Conservation (phyloP, 2,888 invertebrate species). For the Caenorhabditis japonica region DNA sequence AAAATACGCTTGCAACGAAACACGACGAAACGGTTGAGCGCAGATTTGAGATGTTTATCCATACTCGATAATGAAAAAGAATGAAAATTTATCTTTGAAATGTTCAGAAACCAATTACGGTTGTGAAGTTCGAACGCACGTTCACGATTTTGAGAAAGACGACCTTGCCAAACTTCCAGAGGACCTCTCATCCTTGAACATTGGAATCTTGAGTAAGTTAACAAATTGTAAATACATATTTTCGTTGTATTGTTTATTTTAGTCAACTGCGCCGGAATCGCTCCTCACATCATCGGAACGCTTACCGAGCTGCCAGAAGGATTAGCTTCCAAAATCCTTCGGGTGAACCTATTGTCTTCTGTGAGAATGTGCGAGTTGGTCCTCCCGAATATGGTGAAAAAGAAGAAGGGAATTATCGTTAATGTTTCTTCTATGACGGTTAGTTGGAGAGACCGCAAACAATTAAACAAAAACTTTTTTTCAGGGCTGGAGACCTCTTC, state of each 20-base stretch:
- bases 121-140: slow-evolving; percentile 56
- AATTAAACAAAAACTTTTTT: slow-evolving; percentile 12
- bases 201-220: slow-evolving; percentile 73
- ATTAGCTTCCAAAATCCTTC: slow-evolving; percentile 71
- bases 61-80: too few relatives aligned
- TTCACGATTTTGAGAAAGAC: slow-evolving; percentile 74
- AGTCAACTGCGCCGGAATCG: slow-evolving; percentile 77
- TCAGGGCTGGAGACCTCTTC: slow-evolving; percentile 76
- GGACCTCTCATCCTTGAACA: slow-evolving; percentile 65
- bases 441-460: slow-evolving; percentile 4
- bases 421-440: slow-evolving; percentile 76
- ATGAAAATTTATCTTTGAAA: too few relatives aligned
- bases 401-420: slow-evolving; percentile 74
- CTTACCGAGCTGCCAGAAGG: slow-evolving; percentile 70
- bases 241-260: too few relatives aligned
- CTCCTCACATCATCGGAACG: slow-evolving; percentile 69
- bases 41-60: too few relatives aligned
- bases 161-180: slow-evolving; percentile 63
- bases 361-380: slow-evolving; percentile 70
- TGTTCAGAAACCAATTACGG: slow-evolving; percentile 56
- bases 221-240: too few relatives aligned
- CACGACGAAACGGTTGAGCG: too few relatives aligned
- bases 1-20: too few relatives aligned
- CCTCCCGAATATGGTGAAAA: slow-evolving; percentile 74
- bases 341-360: slow-evolving; percentile 72